Evolutionary conservation across 2,113 vertebrate genomes (phyloP).

Genomic region (Ictalurus furcatus): DNA sequence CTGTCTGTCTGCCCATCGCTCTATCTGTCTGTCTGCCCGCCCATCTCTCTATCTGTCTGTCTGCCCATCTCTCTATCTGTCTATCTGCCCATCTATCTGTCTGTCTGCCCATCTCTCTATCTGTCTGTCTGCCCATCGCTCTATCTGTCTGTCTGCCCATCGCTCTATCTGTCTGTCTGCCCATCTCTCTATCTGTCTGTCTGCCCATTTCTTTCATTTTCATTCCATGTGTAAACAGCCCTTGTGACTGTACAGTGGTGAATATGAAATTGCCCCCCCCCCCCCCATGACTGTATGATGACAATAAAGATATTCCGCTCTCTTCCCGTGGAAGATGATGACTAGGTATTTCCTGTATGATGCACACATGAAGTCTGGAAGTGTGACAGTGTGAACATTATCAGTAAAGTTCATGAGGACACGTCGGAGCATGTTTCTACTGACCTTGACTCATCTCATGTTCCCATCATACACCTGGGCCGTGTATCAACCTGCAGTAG

Average conservation of each 20-base stretch:
- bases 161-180: too few species aligned
- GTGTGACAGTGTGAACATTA: background rate
- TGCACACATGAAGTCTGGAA: background rate
- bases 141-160: too few species aligned
- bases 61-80: too few species aligned
- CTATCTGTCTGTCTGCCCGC: too few species aligned
- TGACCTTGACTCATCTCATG: background rate
- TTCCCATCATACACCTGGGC: background rate
- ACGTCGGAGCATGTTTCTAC: background rate
- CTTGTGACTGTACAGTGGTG: background rate
- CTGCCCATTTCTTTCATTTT: too few species aligned
- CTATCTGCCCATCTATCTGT: too few species aligned
- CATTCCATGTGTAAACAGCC: too few species aligned
- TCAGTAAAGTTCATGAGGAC: background rate
- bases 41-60: too few species aligned
- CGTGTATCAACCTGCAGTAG: background rate
- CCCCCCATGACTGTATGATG: background rate
- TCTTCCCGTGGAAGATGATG: background rate
- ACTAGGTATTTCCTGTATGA: background rate
- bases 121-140: too few species aligned
- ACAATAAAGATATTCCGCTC: background rate
- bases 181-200: too few species aligned
- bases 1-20: too few species aligned
- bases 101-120: too few species aligned
- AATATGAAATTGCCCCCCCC: background rate